phyloP scores from a whole-genome alignment of 2,888 invertebrate species.

The Nyleta sp. region DNA sequence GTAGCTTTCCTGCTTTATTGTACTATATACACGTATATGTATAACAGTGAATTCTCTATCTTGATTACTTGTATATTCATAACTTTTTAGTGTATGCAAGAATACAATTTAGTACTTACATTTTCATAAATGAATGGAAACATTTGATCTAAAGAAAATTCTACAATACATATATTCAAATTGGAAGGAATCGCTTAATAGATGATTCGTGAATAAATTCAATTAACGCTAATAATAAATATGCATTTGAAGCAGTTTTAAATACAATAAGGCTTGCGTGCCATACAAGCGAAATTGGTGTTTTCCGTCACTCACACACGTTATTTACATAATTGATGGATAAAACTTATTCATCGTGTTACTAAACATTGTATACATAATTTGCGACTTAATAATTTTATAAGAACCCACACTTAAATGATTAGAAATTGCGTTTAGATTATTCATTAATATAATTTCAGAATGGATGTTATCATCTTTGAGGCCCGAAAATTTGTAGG shows the following conservation, averaged over 20 bases:
- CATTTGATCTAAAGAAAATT: background rate
- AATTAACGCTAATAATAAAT: slow-evolving; percentile 31
- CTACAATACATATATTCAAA: background rate
- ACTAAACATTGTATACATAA: slow-evolving; percentile 35
- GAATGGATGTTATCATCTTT: too few species aligned
- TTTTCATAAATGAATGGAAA: slow-evolving; percentile 7
- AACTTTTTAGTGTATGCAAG: too few species aligned
- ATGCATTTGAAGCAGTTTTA: slow-evolving; percentile 33
- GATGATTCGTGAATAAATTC: slow-evolving; percentile 5
- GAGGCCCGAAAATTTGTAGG: too few species aligned
- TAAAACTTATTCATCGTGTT: slow-evolving; percentile 36
- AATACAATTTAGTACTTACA: background rate
- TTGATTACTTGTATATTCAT: too few species aligned
- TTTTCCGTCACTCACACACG: slow-evolving; percentile 36
- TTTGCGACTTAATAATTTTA: slow-evolving; percentile 16
- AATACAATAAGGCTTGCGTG: slow-evolving; percentile 45
- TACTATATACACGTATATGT: too few species aligned
- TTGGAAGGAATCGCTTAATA: background rate
- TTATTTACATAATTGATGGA: slow-evolving; percentile 48
- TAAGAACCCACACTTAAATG: slow-evolving; percentile 29
- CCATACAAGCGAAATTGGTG: slow-evolving; percentile 12
- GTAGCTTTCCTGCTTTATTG: too few species aligned
- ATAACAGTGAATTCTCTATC: too few species aligned
- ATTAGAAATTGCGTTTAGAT: slow-evolving; percentile 3
- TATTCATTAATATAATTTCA: slow-evolving; percentile 1